Evolutionary conservation across 1,140 invertebrate genomes (phyloP).

Genomic region (Zaprionus ornatus): DNA sequence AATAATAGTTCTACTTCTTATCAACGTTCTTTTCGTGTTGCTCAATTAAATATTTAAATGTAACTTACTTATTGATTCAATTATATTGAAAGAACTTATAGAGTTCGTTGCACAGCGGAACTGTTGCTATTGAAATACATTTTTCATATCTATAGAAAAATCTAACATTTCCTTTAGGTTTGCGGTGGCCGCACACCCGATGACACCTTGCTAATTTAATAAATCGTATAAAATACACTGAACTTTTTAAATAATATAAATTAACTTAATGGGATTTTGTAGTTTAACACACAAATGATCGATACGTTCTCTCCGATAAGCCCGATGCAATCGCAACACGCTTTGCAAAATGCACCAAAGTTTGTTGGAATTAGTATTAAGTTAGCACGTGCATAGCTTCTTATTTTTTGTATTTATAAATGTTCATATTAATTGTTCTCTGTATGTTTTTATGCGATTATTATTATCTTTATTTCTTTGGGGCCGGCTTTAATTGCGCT

Average conservation of each 20-base stretch:
- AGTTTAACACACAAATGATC: neutral
- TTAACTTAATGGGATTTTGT: slow-evolving; percentile 1
- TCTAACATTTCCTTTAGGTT: neutral
- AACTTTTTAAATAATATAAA: neutral
- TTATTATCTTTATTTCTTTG: slow-evolving; percentile 23
- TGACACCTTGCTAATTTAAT: neutral
- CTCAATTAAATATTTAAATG: neutral
- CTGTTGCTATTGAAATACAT: neutral
- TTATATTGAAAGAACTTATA: neutral
- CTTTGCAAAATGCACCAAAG: slow-evolving; percentile 16
- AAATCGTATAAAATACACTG: neutral
- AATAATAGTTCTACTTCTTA: neutral
- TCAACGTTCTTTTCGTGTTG: no score
- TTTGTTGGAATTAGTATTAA: slow-evolving; percentile 30
- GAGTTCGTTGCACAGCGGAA: neutral
- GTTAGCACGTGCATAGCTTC: slow-evolving; percentile 32
- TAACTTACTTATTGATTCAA: neutral
- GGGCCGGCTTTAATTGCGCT: slow-evolving; percentile 58
- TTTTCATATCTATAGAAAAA: neutral
- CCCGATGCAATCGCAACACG: neutral
- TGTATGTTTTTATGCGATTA: neutral
- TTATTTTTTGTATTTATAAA: slow-evolving; percentile 35
- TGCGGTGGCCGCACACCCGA: no score
- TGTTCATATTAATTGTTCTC: slow-evolving; percentile 1
- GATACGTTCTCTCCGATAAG: neutral